A percentile compares a stretch with the other conserved stretches of the same genome.
These are phyloP conservation scores for Schmidtea mediterranea DNA, from an alignment of 1,140 invertebrate genomes.

Conservation along the genomic window DNA sequence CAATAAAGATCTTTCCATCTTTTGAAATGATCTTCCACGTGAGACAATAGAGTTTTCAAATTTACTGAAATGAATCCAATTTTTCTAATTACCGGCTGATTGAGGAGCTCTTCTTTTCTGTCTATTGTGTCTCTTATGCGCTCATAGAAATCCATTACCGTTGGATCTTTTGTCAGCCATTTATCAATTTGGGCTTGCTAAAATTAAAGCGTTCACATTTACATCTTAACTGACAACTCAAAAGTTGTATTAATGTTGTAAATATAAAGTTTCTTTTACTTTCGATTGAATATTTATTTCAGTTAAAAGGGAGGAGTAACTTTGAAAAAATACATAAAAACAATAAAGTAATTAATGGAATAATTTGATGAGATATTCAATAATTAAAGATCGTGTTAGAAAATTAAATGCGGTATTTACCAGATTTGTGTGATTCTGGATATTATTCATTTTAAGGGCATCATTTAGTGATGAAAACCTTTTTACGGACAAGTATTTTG, in stretches of 20 bases:
- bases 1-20: conserved; percentile 22
- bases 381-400: no score
- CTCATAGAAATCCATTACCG: conserved; percentile 46
- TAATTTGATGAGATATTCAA: no score
- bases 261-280: no score
- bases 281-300: no score
- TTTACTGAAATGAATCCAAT: neutral
- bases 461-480: no score
- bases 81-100: conserved; percentile 29
- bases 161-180: conserved; percentile 41
- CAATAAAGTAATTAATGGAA: no score
- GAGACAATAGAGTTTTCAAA: neutral
- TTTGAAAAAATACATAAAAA: no score
- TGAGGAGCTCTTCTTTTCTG: conserved; percentile 31
- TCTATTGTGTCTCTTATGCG: conserved; percentile 31
- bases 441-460: no score
- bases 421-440: no score
- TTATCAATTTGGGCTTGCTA: conserved; percentile 29
- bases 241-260: neutral
- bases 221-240: neutral
- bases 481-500: no score
- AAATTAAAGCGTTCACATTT: neutral
- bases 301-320: neutral
- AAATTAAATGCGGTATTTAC: no score
- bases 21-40: conserved; percentile 20